These are phyloP conservation scores for Orbicella faveolata DNA, from an alignment of 64 coral and sea anemone species.

Conservation along the genomic window DNA sequence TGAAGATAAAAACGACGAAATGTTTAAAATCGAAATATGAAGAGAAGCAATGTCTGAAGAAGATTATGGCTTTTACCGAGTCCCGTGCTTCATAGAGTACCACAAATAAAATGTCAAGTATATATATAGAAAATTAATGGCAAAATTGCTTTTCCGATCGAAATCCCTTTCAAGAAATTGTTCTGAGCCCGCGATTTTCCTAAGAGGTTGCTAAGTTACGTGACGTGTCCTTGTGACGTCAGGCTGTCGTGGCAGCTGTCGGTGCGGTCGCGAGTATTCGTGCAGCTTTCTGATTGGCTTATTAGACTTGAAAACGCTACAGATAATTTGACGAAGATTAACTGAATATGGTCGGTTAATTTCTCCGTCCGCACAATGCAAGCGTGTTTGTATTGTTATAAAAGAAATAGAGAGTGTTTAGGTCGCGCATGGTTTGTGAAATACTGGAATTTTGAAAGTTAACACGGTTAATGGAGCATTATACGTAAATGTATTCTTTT, in stretches of 20 bases:
- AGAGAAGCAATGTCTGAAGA: neutral
- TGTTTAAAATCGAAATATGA: neutral
- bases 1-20: neutral
- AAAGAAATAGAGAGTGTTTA: too few species aligned
- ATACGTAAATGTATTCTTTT: too few species aligned
- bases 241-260: neutral
- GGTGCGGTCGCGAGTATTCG: neutral
- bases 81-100: neutral
- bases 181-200: neutral
- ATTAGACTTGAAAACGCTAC: too few species aligned
- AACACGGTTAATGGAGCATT: too few species aligned
- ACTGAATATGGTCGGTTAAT: neutral
- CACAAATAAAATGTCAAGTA: neutral
- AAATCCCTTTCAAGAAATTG: neutral
- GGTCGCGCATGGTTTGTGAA: too few species aligned
- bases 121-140: neutral
- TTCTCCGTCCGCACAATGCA: neutral
- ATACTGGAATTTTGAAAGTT: too few species aligned
- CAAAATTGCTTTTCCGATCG: neutral
- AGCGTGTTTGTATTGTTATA: neutral
- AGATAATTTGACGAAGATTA: too few species aligned
- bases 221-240: neutral
- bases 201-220: neutral
- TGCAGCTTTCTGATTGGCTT: too few species aligned
- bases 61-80: slow-evolving; percentile 2